phyloP scores from a whole-genome alignment of 2,888 invertebrate genomes.

The Dione vanillae region DNA sequence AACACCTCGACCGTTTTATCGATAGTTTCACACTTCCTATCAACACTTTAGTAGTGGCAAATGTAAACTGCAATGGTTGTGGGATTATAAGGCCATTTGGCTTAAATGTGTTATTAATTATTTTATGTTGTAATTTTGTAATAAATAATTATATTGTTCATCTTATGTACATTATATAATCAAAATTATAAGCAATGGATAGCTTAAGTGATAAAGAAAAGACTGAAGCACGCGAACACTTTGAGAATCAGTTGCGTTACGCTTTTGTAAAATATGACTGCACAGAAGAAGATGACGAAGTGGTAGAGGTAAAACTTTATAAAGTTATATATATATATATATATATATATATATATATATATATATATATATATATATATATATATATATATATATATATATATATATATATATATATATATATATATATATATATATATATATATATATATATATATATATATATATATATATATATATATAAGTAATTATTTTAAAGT shows the following conservation, averaged over 20 bases:
- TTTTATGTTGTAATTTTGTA: neutral
- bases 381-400: too few species aligned
- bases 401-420: too few species aligned
- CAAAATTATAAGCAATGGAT: constrained; percentile 50
- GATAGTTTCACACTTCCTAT: constrained; percentile 71
- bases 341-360: too few species aligned
- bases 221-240: constrained; percentile 70
- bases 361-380: too few species aligned
- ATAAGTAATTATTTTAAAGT: too few species aligned
- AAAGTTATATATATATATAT: too few species aligned
- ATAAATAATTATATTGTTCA: too few species aligned
- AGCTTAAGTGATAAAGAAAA: constrained; percentile 63
- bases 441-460: too few species aligned
- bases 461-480: too few species aligned
- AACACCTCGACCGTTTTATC: constrained; percentile 74
- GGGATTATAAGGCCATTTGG: constrained; percentile 6
- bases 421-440: too few species aligned
- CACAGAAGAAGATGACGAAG: constrained; percentile 71
- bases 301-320: constrained; percentile 63
- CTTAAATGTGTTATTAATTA: neutral
- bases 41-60: constrained; percentile 37
- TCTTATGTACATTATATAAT: neutral
- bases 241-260: constrained; percentile 73
- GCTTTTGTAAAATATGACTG: constrained; percentile 74
- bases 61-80: constrained; percentile 16